Evolutionary conservation across 2,797 vertebrate genomes (phyloP).

Genomic region (Sebastes paucispinis): DNA sequence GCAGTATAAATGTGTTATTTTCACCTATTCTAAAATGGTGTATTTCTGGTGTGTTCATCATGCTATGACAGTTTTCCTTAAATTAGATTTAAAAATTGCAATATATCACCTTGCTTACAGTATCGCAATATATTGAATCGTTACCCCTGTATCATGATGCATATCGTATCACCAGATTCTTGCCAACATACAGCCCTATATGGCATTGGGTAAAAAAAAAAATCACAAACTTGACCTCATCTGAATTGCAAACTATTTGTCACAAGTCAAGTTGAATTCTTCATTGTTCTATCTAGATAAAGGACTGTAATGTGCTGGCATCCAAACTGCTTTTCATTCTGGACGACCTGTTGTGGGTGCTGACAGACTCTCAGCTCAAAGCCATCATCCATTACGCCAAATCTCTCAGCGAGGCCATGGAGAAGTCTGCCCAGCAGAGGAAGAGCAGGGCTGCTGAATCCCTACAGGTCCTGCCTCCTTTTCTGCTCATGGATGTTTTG

Average conservation of each 20-base stretch:
- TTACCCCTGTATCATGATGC: too few relatives aligned
- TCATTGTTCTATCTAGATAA: constrained; percentile 82
- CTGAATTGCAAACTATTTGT: background rate
- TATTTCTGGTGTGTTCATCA: too few relatives aligned
- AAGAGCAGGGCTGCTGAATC: constrained; percentile 92
- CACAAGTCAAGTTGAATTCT: background rate
- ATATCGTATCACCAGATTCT: too few relatives aligned
- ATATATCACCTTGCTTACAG: too few relatives aligned
- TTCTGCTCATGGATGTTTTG: background rate
- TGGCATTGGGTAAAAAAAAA: background rate
- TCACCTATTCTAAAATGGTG: too few relatives aligned
- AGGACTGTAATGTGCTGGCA: constrained; percentile 95
- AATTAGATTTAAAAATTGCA: too few relatives aligned
- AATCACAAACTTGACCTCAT: background rate
- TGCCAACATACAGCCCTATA: too few relatives aligned
- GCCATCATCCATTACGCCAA: constrained; percentile 98
- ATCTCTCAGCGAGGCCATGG: constrained; percentile 96
- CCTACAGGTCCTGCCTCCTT: constrained; percentile 81
- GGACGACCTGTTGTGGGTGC: constrained; percentile 97
- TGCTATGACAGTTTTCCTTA: too few relatives aligned
- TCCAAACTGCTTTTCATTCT: constrained; percentile 96
- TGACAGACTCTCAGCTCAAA: constrained; percentile 97
- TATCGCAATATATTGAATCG: too few relatives aligned
- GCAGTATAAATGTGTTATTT: too few relatives aligned
- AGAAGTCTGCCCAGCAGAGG: constrained; percentile 95